These are phyloP conservation scores for Folsomia candida DNA, from an alignment of 2,888 invertebrate genomes.

Conservation along the genomic window DNA sequence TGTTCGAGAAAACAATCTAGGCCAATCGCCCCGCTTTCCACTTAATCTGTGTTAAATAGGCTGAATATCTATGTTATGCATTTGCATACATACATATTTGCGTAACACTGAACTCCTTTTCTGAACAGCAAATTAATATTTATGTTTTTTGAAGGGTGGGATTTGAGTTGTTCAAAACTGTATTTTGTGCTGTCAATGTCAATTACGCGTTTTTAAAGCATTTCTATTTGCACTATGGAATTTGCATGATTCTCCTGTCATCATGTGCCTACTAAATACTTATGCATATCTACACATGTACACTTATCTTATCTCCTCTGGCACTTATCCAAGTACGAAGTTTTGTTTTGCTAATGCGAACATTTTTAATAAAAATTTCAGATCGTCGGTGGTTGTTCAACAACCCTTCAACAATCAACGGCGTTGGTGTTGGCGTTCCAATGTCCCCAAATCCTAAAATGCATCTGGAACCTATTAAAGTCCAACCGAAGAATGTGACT, in stretches of 20 bases:
- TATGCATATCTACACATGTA: no score
- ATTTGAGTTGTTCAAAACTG: background rate
- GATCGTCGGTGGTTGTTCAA: constrained; percentile 43
- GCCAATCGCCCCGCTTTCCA: background rate
- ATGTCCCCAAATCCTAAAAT: constrained; percentile 24
- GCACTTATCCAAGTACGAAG: background rate
- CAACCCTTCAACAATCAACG: constrained; percentile 31
- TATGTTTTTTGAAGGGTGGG: no score
- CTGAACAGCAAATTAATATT: no score
- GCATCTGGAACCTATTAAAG: constrained; percentile 25
- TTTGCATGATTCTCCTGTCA: no score
- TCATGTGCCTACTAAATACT: no score
- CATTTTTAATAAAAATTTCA: constrained; percentile 38
- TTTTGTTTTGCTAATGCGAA: background rate
- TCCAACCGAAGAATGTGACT: constrained; percentile 9
- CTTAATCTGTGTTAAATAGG: background rate
- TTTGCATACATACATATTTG: no score
- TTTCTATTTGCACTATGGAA: no score
- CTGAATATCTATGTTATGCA: no score
- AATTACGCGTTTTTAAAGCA: constrained; percentile 3
- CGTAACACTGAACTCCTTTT: background rate
- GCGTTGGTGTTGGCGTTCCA: background rate
- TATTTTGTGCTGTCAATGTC: constrained; percentile 14
- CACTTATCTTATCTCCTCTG: no score
- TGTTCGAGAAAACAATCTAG: background rate